Evolutionary conservation across 2,888 invertebrate species (phyloP), one percentile per base, ranked within the genome.

Genomic region (Anagyrus pseudococci): DNA sequence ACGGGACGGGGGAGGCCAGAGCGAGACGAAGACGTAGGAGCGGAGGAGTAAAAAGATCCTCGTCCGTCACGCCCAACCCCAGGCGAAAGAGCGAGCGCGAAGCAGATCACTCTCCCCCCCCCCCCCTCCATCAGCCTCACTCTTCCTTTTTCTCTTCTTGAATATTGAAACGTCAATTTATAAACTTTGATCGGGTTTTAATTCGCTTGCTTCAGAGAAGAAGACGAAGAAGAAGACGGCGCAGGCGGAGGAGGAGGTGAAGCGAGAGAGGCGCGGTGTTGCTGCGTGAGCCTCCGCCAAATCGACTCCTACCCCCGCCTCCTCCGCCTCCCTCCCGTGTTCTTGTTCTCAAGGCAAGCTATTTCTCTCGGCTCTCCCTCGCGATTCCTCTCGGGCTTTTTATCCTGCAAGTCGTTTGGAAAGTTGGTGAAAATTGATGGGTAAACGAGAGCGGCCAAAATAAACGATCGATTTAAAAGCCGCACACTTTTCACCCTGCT

Each of bases 171-270:
- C 73, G 69, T 73, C 74, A 71, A 74, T 75, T 77, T 73, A 73
- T 72, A 71, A 77, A 76, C 72, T 77, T 77, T 76, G 77, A 77
- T 77, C 77, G 73, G 76, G 70, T 77, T 77, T 77, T 77, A 77
- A 77, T 77, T 74, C 70, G 73, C 72, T 76, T 70, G 19, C 8
- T 20, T n/a, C n/a, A n/a, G n/a, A n/a, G n/a, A n/a, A n/a, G n/a
- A n/a, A n/a, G n/a, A n/a, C n/a, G n/a, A n/a, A n/a, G n/a, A n/a
- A n/a, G n/a, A n/a, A n/a, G n/a, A n/a, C n/a, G n/a, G n/a, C n/a
- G n/a, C n/a, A n/a, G n/a, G n/a, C n/a, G n/a, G n/a, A n/a, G n/a
- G n/a, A n/a, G n/a, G n/a, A n/a, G n/a, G n/a, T n/a, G n/a, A n/a
- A n/a, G n/a, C n/a, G n/a, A n/a, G n/a, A n/a, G n/a, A n/a, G n/a